Conservation (phyloP, 2,888 invertebrate species). For the Ceratothoa steindachneri region DNA sequence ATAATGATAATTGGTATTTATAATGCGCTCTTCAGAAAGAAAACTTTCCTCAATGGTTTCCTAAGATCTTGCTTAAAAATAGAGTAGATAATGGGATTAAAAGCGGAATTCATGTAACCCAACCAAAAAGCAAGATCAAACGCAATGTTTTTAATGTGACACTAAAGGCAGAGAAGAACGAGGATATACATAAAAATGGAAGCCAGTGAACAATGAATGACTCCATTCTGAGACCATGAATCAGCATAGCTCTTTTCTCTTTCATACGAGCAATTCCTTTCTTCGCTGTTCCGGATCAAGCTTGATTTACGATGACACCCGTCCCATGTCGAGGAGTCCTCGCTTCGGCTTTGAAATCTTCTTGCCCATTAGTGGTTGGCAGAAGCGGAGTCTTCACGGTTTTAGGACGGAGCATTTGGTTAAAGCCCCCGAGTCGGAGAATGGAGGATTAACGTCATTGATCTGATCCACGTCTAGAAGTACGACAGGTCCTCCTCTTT, state of each 20-base stretch:
- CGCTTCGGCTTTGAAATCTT: conserved; percentile 48
- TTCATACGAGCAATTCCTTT: conserved; percentile 87
- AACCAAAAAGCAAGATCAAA: conserved; percentile 94
- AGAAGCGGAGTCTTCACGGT: conserved; percentile 77
- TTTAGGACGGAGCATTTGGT: conserved; percentile 87
- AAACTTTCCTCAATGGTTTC: conserved; percentile 87
- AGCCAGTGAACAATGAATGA: conserved; percentile 98
- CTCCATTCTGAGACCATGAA: conserved; percentile 95
- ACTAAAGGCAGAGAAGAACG: conserved; percentile 70
- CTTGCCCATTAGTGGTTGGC: conserved; percentile 60
- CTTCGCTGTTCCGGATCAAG: conserved; percentile 88
- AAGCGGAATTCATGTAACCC: conserved; percentile 93
- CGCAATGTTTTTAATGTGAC: conserved; percentile 74
- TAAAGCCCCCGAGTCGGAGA: conserved; percentile 83
- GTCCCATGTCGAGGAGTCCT: conserved; percentile 53
- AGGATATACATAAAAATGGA: conserved; percentile 89
- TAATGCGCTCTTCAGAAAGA: conserved; percentile 79
- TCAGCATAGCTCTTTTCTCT: conserved; percentile 92
- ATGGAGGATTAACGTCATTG: conserved; percentile 85
- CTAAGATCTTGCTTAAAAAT: conserved; percentile 97
- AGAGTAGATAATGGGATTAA: conserved; percentile 89
- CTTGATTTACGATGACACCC: conserved; percentile 52
- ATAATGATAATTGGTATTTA: too few relatives aligned
- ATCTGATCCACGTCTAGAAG: conserved; percentile 77
- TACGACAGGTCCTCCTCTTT: conserved; percentile 29